Evolutionary conservation across 2,888 invertebrate genomes (phyloP).

Genomic region (Nebria salina): DNA sequence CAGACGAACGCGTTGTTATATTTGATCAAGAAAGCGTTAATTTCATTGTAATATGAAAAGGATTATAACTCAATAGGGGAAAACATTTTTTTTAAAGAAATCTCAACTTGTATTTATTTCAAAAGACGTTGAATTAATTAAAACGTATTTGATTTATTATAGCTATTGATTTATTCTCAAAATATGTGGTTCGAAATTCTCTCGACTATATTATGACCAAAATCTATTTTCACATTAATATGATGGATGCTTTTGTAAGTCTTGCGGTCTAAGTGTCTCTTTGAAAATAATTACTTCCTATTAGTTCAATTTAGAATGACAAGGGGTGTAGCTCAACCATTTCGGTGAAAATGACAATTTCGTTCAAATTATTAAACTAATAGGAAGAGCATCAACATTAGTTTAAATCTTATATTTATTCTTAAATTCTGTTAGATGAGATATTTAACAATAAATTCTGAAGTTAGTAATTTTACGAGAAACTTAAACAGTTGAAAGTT

Average conservation of each 20-base stretch:
- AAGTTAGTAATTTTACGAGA: background rate
- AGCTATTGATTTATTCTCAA: background rate
- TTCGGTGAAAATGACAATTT: background rate
- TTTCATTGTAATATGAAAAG: background rate
- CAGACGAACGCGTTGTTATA: background rate
- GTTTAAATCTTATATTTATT: too few species aligned
- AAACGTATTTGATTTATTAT: background rate
- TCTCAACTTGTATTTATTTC: too few species aligned
- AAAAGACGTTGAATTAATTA: too few species aligned
- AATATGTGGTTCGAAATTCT: background rate
- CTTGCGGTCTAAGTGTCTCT: constrained; percentile 29
- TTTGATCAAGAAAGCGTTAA: background rate
- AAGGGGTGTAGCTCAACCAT: constrained; percentile 20
- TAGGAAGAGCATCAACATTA: background rate
- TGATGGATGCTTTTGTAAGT: constrained; percentile 8
- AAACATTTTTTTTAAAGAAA: too few species aligned
- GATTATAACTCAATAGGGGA: background rate
- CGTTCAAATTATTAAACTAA: background rate
- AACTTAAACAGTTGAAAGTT: background rate
- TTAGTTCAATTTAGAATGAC: constrained; percentile 34
- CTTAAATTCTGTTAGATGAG: too few species aligned
- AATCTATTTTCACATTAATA: background rate
- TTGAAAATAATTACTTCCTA: constrained; percentile 42
- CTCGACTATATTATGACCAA: background rate
- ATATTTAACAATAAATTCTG: background rate